Conservation (phyloP, 2,113 vertebrate species). For the Crotalus horridus region DNA sequence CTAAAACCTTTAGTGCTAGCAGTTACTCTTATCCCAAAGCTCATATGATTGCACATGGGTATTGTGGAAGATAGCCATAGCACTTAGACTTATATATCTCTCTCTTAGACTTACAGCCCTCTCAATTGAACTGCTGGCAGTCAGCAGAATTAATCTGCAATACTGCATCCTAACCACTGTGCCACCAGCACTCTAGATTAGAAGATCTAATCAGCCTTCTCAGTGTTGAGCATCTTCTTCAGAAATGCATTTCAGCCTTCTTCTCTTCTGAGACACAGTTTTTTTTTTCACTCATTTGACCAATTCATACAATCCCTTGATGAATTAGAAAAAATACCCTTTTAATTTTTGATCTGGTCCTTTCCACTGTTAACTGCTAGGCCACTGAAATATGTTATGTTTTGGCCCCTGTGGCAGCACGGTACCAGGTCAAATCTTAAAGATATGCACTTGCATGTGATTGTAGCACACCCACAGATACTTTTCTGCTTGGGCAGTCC, state of each 20-base stretch:
- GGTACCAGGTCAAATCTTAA: background rate
- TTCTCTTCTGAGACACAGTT: background rate
- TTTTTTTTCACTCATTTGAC: no score
- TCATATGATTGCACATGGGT: background rate
- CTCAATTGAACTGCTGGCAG: background rate
- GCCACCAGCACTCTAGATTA: background rate
- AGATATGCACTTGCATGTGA: background rate
- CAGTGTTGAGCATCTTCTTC: background rate
- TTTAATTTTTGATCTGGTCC: background rate
- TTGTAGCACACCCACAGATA: background rate
- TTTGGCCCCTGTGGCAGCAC: background rate
- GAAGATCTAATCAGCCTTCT: background rate
- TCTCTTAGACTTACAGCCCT: background rate
- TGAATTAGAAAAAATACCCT: background rate
- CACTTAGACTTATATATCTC: background rate
- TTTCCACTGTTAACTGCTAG: background rate
- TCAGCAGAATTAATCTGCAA: background rate
- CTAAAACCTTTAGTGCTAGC: no score
- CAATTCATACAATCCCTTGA: background rate
- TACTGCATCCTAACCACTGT: background rate
- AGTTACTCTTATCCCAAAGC: background rate
- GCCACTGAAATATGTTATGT: background rate
- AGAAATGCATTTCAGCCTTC: background rate
- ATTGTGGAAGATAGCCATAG: background rate
- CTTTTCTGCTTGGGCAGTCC: background rate